Evolutionary conservation across 2,888 invertebrate species (phyloP), one percentile per base, ranked within the genome.

Genomic region (Stenolophus ochropezus): DNA sequence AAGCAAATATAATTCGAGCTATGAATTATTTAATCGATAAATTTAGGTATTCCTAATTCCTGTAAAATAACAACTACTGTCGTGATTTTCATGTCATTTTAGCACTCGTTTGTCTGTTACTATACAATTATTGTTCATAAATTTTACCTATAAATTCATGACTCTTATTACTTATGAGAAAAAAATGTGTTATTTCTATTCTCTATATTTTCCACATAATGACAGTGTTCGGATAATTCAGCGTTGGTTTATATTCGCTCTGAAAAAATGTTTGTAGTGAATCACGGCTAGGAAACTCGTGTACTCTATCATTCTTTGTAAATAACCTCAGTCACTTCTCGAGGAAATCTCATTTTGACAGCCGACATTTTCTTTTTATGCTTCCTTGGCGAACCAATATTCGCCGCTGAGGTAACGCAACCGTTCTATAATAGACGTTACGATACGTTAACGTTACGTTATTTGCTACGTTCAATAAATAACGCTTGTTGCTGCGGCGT

Each of bases 301-400:
- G n/a, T 21, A 61, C 61, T 61, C 33, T 42, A 69, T 69, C 65
- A 33, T 69, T 69, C 65, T 69, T 18, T 27, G 65, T 42, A 69
- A 69, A 69, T 69, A 69, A 69, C 65, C 18, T 69, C 65, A 58
- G 58, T 58, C 58, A 73, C 49, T 73, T 47, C 49, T 73, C 11
- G 21, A 73, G 23, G 51, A 73, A 73, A 73, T 73, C 73, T 73
- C 49, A 73, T 73, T 73, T 73, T 73, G 73, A 49, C 73, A 51
- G 25, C 49, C 49, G 73, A 73, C 73, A 73, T 73, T 73, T 73
- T 73, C 73, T 73, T 49, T 73, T 73, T 49, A 73, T 73, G 51
- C 20, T 73, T 23, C 73, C n/a, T 47, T 49, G 8, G 49, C 23
- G 73, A 73, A n/a, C 49, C 47, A 73, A 51, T 49, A 73, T 21